Base-by-base conservation (phyloP, 1,140 invertebrate genomes). In the Nebria ingens region DNA sequence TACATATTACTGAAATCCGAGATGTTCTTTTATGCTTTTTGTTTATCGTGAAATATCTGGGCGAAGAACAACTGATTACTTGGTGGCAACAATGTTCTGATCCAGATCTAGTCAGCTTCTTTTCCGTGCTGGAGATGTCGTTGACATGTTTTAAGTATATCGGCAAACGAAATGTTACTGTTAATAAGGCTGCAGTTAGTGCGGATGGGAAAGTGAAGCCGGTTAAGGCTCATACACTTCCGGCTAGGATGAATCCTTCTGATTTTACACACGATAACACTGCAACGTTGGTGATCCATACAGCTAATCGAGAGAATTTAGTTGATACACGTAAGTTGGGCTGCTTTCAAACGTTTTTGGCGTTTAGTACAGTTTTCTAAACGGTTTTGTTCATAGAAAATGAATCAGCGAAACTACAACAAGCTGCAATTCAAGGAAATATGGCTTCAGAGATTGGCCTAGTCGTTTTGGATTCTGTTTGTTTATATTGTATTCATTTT, bases 21-120 rank as follows among this genome's bases (percentile, higher is more conserved):
- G 93, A 98, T 73, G 75, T 97, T 15, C 75, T 98, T 13, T 70
- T 97, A 1, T 91, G 89, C 67, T 93, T 94, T 68, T 72, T 97
- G 15, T 95, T 93, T 73, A 83, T 96, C 45, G 76, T 97, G 20
- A 94, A 93, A 69, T 87, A 95, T 72, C 68, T 95, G 50, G 85
- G 86, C 21, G 89, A 93, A 67, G 88, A 92, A 60, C 83, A 90
- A 62, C 76, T 95, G n/a, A 80, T 93, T 15, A 82, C 84, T 6
- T 95, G 91, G 89, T 95, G 92, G 87, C 85, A 86, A 62, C 88
- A 89, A 52, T 89, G 86, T 61, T 80, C 80, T 2, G 82, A 86
- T 57, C 74, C 76, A 56, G 86, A 91, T 60, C 78, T 89, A 22
- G 72, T 88, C 13, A 81, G 82, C 49, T 91, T 93, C 70, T 91